Conservation (phyloP, 2,888 invertebrate species). For the Selenia dentaria region DNA sequence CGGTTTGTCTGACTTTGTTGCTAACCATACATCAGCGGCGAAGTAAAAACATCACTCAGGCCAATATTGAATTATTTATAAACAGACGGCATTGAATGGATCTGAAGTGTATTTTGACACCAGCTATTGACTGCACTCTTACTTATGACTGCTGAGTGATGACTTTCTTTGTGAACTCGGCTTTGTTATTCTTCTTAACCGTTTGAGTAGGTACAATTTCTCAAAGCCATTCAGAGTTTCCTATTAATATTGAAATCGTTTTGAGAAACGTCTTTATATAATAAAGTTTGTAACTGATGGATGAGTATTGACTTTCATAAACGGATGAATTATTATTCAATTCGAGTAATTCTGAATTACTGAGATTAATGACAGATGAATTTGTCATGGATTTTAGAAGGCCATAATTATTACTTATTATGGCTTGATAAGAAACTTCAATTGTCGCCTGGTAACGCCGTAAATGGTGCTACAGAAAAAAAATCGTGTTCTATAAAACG, state of each 20-base stretch:
- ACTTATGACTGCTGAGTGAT: slow-evolving; percentile 78
- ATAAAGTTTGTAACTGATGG: slow-evolving; percentile 2
- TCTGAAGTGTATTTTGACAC: slow-evolving; percentile 70
- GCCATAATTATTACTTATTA: too few relatives aligned
- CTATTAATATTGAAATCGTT: slow-evolving; percentile 16
- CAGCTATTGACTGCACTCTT: slow-evolving; percentile 73
- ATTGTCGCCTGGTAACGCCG: too few relatives aligned
- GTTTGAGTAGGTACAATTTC: slow-evolving; percentile 42
- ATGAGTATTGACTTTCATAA: too few relatives aligned
- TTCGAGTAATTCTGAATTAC: too few relatives aligned
- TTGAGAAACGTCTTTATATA: slow-evolving; percentile 10
- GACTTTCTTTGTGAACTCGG: slow-evolving; percentile 56
- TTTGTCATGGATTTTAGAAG: too few relatives aligned
- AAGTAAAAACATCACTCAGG: slow-evolving; percentile 50
- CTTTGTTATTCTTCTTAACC: slow-evolving; percentile 50
- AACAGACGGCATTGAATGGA: slow-evolving; percentile 68
- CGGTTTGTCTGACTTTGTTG: slow-evolving; percentile 29
- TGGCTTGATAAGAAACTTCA: too few relatives aligned
- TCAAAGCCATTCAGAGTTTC: slow-evolving; percentile 28
- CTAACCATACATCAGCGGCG: slow-evolving; percentile 38
- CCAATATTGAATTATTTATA: slow-evolving; percentile 79
- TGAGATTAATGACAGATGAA: too few relatives aligned
- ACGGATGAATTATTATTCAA: too few relatives aligned
- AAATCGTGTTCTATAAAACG: too few relatives aligned
- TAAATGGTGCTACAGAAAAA: too few relatives aligned